Conservation (phyloP, 2,797 vertebrate species). For the Cossypha heuglini region DNA sequence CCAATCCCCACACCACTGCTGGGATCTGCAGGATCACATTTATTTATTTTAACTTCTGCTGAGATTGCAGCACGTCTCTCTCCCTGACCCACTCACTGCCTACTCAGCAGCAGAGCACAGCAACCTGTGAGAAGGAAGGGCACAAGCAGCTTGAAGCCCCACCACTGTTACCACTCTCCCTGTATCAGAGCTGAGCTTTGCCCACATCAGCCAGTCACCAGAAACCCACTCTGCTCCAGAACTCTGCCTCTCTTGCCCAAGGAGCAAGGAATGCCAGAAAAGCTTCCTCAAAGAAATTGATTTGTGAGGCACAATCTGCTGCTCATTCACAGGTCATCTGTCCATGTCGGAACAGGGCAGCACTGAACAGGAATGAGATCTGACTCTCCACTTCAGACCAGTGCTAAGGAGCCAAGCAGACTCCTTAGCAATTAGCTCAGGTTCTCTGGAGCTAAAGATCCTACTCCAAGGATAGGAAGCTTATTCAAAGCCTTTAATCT, state of each 20-base stretch:
- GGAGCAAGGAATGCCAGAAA: neutral
- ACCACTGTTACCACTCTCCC: fast-evolving
- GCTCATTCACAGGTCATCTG: neutral
- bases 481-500: neutral
- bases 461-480: neutral
- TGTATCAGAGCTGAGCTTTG: neutral
- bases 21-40: neutral
- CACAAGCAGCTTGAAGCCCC: neutral
- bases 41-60: neutral
- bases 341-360: neutral
- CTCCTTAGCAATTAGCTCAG: neutral
- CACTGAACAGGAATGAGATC: neutral
- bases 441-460: neutral
- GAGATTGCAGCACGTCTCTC: neutral
- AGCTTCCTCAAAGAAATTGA: neutral
- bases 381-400: neutral
- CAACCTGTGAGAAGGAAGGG: neutral
- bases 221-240: neutral
- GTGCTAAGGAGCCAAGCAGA: neutral
- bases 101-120: neutral
- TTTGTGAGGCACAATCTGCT: neutral
- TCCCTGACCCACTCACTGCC: neutral
- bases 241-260: neutral
- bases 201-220: neutral
- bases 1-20: neutral